A percentile compares a stretch with the other conserved stretches of the same genome.
Conservation (phyloP, 35 echinoderm and acorn worm genomes). For the Diadema setosum region DNA sequence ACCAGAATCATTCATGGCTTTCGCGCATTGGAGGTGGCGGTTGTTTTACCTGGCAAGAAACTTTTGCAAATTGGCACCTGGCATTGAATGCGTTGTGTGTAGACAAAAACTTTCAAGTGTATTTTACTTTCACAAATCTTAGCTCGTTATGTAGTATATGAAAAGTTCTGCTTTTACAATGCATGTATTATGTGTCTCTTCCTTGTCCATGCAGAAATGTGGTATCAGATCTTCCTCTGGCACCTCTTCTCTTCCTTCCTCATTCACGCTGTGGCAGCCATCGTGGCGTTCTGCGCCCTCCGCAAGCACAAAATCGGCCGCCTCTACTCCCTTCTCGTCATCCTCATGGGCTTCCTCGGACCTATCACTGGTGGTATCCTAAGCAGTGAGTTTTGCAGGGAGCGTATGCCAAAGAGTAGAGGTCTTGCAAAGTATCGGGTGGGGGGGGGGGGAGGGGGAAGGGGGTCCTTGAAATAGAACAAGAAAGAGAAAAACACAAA, state of each 20-base stretch:
- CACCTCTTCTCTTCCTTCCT: constrained; percentile 92
- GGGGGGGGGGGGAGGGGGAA: too few species aligned
- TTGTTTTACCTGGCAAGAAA: too few species aligned
- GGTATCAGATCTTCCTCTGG: constrained; percentile 94
- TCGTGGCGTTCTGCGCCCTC: constrained; percentile 69
- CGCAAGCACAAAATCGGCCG: constrained; percentile 80
- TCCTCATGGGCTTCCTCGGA: constrained; percentile 90
- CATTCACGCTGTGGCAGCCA: constrained; percentile 63
- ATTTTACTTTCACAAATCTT: too few species aligned
- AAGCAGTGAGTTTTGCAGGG: constrained; percentile 79
- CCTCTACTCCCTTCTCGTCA: constrained; percentile 69
- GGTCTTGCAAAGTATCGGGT: too few species aligned
- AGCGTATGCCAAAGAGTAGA: too few species aligned
- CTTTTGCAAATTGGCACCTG: too few species aligned
- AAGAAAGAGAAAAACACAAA: too few species aligned
- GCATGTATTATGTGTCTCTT: background rate
- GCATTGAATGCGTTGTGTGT: too few species aligned
- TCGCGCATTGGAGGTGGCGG: too few species aligned
- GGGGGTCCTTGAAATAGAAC: too few species aligned
- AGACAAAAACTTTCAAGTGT: too few species aligned
- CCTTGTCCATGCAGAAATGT: constrained; percentile 67
- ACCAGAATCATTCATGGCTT: too few species aligned
- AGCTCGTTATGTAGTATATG: background rate
- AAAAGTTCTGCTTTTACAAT: background rate
- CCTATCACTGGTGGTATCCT: constrained; percentile 93